Evolutionary conservation across 2,113 vertebrate species (phyloP), one percentile per base, ranked within the genome.

Genomic region (Atherinomorus stipes): DNA sequence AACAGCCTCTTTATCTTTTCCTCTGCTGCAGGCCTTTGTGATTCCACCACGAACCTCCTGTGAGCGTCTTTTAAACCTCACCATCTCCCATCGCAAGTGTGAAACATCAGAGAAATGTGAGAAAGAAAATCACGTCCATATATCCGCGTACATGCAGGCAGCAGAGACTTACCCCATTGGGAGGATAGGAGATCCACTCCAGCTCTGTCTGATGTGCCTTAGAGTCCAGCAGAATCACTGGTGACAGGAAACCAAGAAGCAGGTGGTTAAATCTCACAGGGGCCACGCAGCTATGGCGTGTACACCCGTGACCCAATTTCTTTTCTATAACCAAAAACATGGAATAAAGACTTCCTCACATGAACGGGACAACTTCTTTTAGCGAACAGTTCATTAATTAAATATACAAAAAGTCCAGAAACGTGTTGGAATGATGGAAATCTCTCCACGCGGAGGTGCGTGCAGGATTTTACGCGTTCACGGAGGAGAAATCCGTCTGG

Each of bases 121-220:
- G 18, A 49, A 28, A 28, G 28, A 28, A 28, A 28, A 28, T 4
- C 3, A 28, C 6, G 6, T 4, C 3, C 6, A 45, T 18, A 57
- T 16, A 59, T 74, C 38, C 7, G 40, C 58, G 71, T 74, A 66
- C 16, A 49, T 50, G 67, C 6, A 28, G 28, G 31, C 31, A 11
- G 44, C 57, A 50, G 64, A 73, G 75, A 83, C 98, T 94, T 95
- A 99, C 98, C 95, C 98, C 98, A 90, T 95, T 98, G 81, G 97
- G 95, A 92, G 98, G 98, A 94, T 96, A 98, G 68, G 98, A 98
- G 94, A 99, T 98, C 98, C 98, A 99, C 94, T 99, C 97, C 92
- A 98, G 90, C 64, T 99, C 97, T 90, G 98, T 99, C 92, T 99
- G 98, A 94, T 98, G 97, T 94, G 97, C 97, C 96, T 98, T 99